These are phyloP conservation scores for Carterocephalus palaemon DNA, from an alignment of 2,888 invertebrate species.

Conservation along the genomic window DNA sequence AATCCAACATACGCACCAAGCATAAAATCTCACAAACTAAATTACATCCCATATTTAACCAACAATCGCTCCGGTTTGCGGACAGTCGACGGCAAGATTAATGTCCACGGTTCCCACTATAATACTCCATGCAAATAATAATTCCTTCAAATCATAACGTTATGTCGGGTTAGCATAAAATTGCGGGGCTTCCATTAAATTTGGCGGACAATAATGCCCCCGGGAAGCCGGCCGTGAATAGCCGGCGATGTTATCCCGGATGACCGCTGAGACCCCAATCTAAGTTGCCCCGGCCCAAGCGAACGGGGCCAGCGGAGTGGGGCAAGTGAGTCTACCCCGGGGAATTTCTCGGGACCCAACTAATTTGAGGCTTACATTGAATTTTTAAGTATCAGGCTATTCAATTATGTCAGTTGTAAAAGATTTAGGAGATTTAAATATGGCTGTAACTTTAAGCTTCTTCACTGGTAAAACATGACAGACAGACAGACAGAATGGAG, in stretches of 20 bases:
- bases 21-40: slow-evolving; percentile 18
- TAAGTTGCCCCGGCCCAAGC: slow-evolving; percentile 34
- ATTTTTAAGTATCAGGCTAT: slow-evolving; percentile 1
- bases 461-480: too few species aligned
- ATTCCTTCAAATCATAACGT: slow-evolving; percentile 34
- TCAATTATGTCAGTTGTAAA: not conserved
- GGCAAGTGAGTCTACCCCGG: slow-evolving; percentile 17
- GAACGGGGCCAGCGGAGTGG: slow-evolving; percentile 26
- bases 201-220: slow-evolving; percentile 53
- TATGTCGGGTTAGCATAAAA: slow-evolving; percentile 40
- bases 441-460: not conserved
- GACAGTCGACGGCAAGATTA: slow-evolving; percentile 17
- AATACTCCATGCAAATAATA: slow-evolving; percentile 21
- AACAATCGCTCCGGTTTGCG: slow-evolving; percentile 1
- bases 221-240: slow-evolving; percentile 42
- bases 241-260: slow-evolving; percentile 46
- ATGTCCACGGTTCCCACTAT: slow-evolving; percentile 14
- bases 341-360: slow-evolving; percentile 20
- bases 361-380: not conserved
- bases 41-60: slow-evolving; percentile 22
- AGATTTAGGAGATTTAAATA: not conserved
- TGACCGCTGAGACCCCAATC: slow-evolving; percentile 52
- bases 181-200: slow-evolving; percentile 54
- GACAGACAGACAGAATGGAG: too few species aligned
- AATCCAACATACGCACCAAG: slow-evolving; percentile 5